Percentiles rank a stretch among this genome's conserved stretches.
phyloP scores from a whole-genome alignment of 2,797 vertebrate genomes.

The Acanthornis magna region DNA sequence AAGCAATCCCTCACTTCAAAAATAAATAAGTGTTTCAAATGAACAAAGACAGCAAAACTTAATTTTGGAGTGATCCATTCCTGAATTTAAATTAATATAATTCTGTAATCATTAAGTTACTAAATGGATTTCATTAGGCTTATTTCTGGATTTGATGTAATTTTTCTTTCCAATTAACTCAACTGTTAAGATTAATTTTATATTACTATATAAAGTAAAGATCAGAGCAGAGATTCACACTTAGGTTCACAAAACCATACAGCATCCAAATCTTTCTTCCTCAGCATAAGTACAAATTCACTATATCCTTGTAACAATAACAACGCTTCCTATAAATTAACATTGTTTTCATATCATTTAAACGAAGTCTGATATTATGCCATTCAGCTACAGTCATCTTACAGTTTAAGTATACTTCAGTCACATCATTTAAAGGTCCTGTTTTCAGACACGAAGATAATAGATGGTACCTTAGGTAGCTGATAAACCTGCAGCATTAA shows the following conservation, averaged over 20 bases:
- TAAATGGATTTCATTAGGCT: slow-evolving; percentile 64
- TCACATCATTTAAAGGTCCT: neutral
- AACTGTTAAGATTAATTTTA: slow-evolving; percentile 62
- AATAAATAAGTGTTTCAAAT: slow-evolving; percentile 42
- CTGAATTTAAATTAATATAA: slow-evolving; percentile 54
- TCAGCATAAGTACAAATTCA: neutral
- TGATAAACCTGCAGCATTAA: neutral
- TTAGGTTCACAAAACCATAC: neutral
- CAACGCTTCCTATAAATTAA: neutral
- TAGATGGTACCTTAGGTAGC: neutral
- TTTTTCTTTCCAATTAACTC: slow-evolving; percentile 72
- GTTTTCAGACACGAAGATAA: neutral
- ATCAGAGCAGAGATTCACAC: slow-evolving; percentile 3
- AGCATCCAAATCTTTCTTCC: neutral
- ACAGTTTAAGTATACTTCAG: neutral
- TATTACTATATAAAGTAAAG: slow-evolving; percentile 27
- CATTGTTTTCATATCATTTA: neutral
- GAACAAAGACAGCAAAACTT: slow-evolving; percentile 51
- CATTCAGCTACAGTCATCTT: neutral
- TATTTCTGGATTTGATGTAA: slow-evolving; percentile 49
- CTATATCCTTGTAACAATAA: neutral
- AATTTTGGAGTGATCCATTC: slow-evolving; percentile 49
- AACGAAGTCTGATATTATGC: neutral
- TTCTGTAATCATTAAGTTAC: slow-evolving; percentile 66
- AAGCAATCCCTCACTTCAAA: slow-evolving; percentile 40